Evolutionary conservation across 2,113 vertebrate species (phyloP), one percentile per base, ranked within the genome.

Genomic region (Triplophysa rosa): DNA sequence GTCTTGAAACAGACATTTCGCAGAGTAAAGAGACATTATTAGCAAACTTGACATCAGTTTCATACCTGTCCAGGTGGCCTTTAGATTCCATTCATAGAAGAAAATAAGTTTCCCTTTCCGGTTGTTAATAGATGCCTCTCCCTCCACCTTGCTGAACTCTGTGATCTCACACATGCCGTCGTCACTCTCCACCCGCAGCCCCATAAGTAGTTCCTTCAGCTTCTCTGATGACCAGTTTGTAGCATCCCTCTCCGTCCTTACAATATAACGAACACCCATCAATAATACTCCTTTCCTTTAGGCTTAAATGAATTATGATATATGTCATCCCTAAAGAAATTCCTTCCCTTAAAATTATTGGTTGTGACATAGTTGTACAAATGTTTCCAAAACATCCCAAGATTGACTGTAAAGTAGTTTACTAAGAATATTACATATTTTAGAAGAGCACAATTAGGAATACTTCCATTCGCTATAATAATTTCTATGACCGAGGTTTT

Each of bases 101-200:
- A 98, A 98, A 77, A 99, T 99, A 16, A 99, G 95, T 79, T 99
- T 99, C 72, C 97, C 98, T 90, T 99, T 99, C 79, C 98, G 96
- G 79, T 99, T 99, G 89, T 99, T 99, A 81, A 98, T 98, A 10
- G 97, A 98, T 0, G 98, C 97, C 77, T 99, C 98, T 79, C 98
- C 97, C 24, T 99, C 97, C 81, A 95, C 67, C 64, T 95, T 96
- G 87, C 90, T 94, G 83, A 99, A 94, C 81, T 99, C 98, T 0
- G 97, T 97, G 87, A 99, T 94, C 84, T 98, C 95, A 26, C 97
- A 98, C 0, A 65, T 87, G 54, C 98, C 98, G 8, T 97, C 94
- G 2, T 94, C 94, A 1, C 89, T 87, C 84, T 95, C 94, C 84
- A 96, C 95, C 8, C 45, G 87, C 82, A 99, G 56, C 0, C 94